Conservation (phyloP, 2,797 vertebrate species). For the Arrhamphus sclerolepis region DNA sequence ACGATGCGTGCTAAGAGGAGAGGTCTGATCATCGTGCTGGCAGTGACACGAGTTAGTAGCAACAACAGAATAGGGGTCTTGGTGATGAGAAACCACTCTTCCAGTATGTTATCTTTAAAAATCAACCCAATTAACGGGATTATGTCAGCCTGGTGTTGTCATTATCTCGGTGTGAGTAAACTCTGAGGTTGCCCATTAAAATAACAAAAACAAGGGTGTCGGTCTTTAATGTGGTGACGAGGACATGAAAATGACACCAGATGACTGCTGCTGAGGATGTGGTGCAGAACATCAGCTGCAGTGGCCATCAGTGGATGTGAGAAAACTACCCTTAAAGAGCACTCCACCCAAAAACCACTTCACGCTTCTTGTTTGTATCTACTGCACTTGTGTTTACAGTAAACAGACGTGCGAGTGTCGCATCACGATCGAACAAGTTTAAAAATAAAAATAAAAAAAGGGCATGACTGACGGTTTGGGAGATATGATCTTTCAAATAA, state of each 20-base stretch:
- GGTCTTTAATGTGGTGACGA: not conserved
- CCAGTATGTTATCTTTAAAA: not conserved
- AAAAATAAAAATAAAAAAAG: too few relatives aligned
- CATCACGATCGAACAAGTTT: not conserved
- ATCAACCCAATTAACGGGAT: not conserved
- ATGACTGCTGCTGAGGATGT: too few relatives aligned
- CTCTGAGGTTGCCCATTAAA: not conserved
- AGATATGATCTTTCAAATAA: not conserved
- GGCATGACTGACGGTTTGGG: too few relatives aligned
- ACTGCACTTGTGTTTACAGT: not conserved
- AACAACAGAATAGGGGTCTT: too few relatives aligned
- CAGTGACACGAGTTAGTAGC: too few relatives aligned
- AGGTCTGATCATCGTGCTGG: too few relatives aligned
- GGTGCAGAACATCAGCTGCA: not conserved
- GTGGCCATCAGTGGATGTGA: not conserved
- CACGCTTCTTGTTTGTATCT: not conserved
- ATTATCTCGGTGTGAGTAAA: conserved; percentile 1
- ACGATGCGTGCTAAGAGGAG: too few relatives aligned
- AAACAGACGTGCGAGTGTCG: not conserved
- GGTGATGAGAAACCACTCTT: too few relatives aligned
- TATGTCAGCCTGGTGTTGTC: not conserved
- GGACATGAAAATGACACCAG: not conserved
- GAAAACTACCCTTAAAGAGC: not conserved
- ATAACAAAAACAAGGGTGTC: not conserved
- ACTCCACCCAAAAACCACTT: conserved; percentile 31